phyloP scores from a whole-genome alignment of 2,113 vertebrate species.

The Lampris megalopsis region DNA sequence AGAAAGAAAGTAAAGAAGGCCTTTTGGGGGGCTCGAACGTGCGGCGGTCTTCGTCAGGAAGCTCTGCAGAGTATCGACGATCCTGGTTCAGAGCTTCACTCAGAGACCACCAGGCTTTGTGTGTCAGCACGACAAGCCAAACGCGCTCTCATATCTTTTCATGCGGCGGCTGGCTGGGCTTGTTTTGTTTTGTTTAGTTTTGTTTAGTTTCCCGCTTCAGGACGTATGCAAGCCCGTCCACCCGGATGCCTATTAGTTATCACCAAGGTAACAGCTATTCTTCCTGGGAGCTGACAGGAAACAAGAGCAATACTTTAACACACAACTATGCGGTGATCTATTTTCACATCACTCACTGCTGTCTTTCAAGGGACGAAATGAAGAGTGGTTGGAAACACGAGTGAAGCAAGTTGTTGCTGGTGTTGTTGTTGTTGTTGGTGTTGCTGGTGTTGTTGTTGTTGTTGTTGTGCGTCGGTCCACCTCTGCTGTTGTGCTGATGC shows the following conservation, averaged over 20 bases:
- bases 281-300: conserved; percentile 15
- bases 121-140: not conserved
- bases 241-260: not conserved
- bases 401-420: not conserved
- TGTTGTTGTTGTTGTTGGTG: no score
- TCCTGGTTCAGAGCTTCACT: no score
- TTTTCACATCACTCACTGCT: not conserved
- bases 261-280: not conserved
- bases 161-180: no score
- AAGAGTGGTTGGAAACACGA: no score
- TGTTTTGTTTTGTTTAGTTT: not conserved
- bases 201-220: not conserved
- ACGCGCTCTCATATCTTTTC: not conserved
- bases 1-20: no score
- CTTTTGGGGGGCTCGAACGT: no score
- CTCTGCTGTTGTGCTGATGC: conserved; percentile 45
- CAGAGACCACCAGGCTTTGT: no score
- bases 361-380: not conserved
- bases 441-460: no score
- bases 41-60: no score
- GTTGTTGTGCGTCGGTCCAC: not conserved
- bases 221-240: not conserved
- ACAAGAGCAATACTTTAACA: not conserved
- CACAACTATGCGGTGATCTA: not conserved
- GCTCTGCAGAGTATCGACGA: no score